phyloP scores from a whole-genome alignment of 2,113 vertebrate species.

The Hiodon tergisus region DNA sequence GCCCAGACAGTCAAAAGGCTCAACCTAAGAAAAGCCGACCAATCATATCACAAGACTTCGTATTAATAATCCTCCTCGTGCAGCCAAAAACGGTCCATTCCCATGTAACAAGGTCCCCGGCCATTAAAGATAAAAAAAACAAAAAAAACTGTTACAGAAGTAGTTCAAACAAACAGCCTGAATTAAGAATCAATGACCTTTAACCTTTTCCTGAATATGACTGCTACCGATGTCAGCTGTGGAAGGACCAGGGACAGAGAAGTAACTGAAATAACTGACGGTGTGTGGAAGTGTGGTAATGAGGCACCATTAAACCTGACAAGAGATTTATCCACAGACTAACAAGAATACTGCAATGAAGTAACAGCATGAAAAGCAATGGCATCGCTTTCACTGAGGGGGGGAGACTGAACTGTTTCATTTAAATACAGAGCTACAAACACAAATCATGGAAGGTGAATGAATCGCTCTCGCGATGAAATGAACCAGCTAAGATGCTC shows the following conservation, averaged over 20 bases:
- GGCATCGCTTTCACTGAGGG: not conserved
- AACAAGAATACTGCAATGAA: not conserved
- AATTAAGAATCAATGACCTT: not conserved
- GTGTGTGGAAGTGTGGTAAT: constrained; percentile 24
- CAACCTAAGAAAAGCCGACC: constrained; percentile 13
- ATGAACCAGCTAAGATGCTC: not conserved
- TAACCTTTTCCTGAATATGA: not conserved
- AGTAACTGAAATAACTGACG: constrained; percentile 20
- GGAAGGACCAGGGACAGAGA: not conserved
- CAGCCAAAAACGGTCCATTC: too few relatives aligned
- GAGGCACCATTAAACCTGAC: constrained; percentile 31
- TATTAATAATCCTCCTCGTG: too few relatives aligned
- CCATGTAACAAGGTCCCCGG: not conserved
- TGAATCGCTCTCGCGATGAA: not conserved
- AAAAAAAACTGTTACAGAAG: not conserved
- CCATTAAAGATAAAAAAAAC: not conserved
- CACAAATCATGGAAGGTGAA: too few relatives aligned
- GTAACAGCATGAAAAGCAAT: not conserved
- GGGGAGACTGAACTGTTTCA: not conserved
- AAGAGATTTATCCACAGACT: constrained; percentile 12
- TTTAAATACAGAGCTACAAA: not conserved
- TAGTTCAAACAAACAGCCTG: not conserved
- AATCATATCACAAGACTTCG: not conserved
- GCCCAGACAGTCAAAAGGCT: too few relatives aligned
- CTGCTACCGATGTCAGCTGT: not conserved